A percentile compares a stretch with the other conserved stretches of the same genome.
These are phyloP conservation scores for Watsonalla binaria DNA, from an alignment of 2,888 invertebrate genomes.

Conservation along the genomic window DNA sequence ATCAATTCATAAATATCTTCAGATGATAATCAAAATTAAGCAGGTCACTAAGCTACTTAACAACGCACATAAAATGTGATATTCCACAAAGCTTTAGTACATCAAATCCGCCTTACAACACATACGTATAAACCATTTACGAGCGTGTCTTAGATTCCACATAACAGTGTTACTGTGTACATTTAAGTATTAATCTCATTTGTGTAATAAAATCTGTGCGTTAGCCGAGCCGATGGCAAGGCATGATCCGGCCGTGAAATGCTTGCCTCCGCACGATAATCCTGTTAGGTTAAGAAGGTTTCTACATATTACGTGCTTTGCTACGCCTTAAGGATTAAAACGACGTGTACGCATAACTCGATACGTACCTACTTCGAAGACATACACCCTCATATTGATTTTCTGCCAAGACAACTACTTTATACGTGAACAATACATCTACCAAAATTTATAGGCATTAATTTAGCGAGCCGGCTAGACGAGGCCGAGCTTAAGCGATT, in stretches of 20 bases:
- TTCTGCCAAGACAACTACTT: constrained; percentile 2
- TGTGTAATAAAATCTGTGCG: constrained; percentile 78
- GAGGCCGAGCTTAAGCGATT: constrained; percentile 66
- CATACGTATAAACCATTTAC: constrained; percentile 14
- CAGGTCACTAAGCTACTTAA: not conserved
- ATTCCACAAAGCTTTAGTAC: not conserved
- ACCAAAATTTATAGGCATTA: constrained; percentile 61
- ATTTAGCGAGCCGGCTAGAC: constrained; percentile 50
- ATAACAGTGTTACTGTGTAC: constrained; percentile 30
- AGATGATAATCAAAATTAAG: not conserved
- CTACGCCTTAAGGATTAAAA: constrained; percentile 83
- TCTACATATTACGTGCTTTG: constrained; percentile 85
- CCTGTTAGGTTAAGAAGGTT: constrained; percentile 86
- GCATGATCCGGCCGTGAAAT: constrained; percentile 79
- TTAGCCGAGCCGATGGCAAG: constrained; percentile 65
- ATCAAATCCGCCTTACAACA: not conserved
- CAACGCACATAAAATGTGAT: constrained; percentile 1
- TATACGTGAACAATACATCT: constrained; percentile 6
- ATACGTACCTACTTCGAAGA: constrained; percentile 39
- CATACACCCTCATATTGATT: constrained; percentile 26
- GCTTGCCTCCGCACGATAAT: constrained; percentile 82
- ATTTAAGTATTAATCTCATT: constrained; percentile 74
- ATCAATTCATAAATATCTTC: not conserved
- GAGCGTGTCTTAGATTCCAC: constrained; percentile 21
- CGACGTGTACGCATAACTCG: constrained; percentile 66